Base-by-base conservation (phyloP, 1,140 invertebrate genomes). In the Medauroidea extradentata region DNA sequence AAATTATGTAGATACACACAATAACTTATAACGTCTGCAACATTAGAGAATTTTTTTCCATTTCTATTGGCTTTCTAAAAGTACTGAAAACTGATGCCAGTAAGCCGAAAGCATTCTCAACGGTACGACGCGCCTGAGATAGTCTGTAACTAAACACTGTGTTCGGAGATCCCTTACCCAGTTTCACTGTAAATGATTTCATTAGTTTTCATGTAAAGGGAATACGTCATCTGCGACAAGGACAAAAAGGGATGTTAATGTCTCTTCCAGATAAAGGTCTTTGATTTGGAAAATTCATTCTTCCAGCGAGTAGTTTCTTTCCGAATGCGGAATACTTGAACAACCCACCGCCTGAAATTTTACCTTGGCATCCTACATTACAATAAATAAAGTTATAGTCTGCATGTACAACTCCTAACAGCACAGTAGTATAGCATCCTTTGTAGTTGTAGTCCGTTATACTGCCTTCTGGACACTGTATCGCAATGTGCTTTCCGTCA, bases 41-140 rank as follows among this genome's bases (percentile, higher is more conserved):
- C 67, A 51, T 59, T 71, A 60, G 29, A 34, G 29, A 34, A 49
- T 69, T 52, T 42, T 53, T 50, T 41, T 55, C 13, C 23, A 62
- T 18, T 23, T 39, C 9, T 5, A 64, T 62, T 2, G 60, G 60
- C 46, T 63, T 63, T 16, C 57, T 5, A 2, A 65, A 59, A 52
- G 59, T 55, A 23, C 63, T 11, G 46, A 57, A 66, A 1, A 46
- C 44, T 14, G 55, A 60, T 34, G 60, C 54, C 24, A 66, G 38
- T 55, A 77, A 70, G 19, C 71, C 72, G 67, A 77, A 78, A 14
- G 65, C 68, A 66, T 76, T 76, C 62, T 78, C 75, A 13, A 76
- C 66, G 16, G 71, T 66, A 61, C 64, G 60, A 38, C 67, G 59
- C 48, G 68, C 66, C 63, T 61, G 61, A 25, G 61, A 66, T 21